phyloP scores from a whole-genome alignment of 2,888 invertebrate genomes.

The Brachypterus glaber region DNA sequence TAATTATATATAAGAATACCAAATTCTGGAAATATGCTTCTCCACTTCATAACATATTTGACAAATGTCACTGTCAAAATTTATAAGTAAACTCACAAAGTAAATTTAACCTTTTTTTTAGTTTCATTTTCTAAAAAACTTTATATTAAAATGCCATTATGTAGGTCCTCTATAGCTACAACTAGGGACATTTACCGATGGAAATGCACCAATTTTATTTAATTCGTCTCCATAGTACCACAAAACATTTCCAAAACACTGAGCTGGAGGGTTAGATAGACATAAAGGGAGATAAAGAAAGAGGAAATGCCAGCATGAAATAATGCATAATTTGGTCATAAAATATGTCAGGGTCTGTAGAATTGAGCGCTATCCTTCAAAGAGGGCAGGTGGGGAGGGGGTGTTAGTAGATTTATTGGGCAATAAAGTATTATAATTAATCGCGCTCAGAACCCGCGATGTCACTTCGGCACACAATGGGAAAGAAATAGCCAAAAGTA shows the following conservation, averaged over 20 bases:
- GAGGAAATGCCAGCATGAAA: slow-evolving; percentile 30
- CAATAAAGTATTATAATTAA: slow-evolving; percentile 75
- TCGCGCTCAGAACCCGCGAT: slow-evolving; percentile 48
- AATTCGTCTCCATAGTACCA: slow-evolving; percentile 30
- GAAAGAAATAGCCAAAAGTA: too few relatives aligned
- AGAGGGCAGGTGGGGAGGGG: slow-evolving; percentile 41
- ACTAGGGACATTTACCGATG: too few relatives aligned
- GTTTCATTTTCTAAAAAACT: too few relatives aligned
- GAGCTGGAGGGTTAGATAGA: slow-evolving; percentile 21
- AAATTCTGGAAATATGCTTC: too few relatives aligned
- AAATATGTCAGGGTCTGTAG: slow-evolving; percentile 55
- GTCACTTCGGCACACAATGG: slow-evolving; percentile 45
- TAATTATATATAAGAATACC: too few relatives aligned
- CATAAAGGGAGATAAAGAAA: slow-evolving; percentile 19
- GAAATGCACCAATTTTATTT: slow-evolving; percentile 29
- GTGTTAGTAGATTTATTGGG: slow-evolving; percentile 58
- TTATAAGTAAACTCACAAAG: too few relatives aligned
- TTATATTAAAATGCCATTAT: too few relatives aligned
- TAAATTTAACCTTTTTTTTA: too few relatives aligned
- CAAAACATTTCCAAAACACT: slow-evolving; percentile 28
- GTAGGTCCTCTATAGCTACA: too few relatives aligned
- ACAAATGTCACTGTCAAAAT: too few relatives aligned
- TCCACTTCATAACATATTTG: too few relatives aligned
- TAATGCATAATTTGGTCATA: slow-evolving; percentile 58
- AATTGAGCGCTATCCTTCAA: slow-evolving; percentile 60